Conservation (phyloP, 2,888 invertebrate species). For the Acanthosepion esculentum region DNA sequence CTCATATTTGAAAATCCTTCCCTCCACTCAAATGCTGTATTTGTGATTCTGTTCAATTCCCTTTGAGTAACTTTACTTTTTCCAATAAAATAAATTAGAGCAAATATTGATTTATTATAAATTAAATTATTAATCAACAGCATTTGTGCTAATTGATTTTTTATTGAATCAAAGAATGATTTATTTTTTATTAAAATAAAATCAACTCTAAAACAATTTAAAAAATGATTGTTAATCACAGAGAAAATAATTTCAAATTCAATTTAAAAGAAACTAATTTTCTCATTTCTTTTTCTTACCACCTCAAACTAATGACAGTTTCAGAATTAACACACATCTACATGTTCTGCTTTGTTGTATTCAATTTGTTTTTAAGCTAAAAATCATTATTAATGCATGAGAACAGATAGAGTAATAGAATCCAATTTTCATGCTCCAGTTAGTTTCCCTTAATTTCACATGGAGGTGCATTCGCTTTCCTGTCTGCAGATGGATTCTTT, state of each 20-base stretch:
- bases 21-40: background rate
- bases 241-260: background rate
- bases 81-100: constrained; percentile 24
- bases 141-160: constrained; percentile 11
- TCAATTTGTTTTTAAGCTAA: background rate
- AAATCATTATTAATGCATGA: background rate
- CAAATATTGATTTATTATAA: constrained; percentile 33
- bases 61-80: background rate
- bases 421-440: background rate
- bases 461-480: background rate
- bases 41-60: background rate
- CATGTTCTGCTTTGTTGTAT: background rate
- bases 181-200: background rate
- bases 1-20: background rate
- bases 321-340: too few species aligned
- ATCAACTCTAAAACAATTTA: background rate
- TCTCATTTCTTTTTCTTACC: background rate
- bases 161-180: background rate
- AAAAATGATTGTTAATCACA: background rate
- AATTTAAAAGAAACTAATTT: background rate
- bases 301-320: background rate
- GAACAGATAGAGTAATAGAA: background rate
- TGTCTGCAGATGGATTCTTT: background rate
- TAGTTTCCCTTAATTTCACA: background rate
- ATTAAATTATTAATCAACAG: constrained; percentile 33